These are phyloP conservation scores for Gonioctena quinquepunctata DNA, from an alignment of 1,140 invertebrate species.

Conservation along the genomic window DNA sequence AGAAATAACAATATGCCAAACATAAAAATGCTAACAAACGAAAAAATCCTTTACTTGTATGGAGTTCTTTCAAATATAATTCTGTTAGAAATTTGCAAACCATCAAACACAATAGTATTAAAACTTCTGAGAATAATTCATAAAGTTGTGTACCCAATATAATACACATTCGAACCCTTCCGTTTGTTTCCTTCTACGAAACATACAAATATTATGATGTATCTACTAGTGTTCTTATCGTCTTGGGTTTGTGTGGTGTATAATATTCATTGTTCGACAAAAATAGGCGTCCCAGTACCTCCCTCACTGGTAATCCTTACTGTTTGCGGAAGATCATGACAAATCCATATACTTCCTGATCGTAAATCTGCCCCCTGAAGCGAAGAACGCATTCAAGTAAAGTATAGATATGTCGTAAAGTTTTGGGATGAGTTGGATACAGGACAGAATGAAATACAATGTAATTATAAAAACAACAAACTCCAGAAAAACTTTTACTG, in stretches of 20 bases:
- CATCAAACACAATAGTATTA: no score
- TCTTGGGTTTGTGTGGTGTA: neutral
- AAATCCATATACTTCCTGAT: neutral
- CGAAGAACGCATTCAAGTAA: neutral
- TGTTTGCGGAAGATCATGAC: neutral
- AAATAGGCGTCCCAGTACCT: neutral
- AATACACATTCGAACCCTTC: neutral
- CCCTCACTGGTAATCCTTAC: neutral
- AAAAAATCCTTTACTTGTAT: no score
- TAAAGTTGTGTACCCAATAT: no score
- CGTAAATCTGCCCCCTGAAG: neutral
- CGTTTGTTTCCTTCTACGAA: neutral
- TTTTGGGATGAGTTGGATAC: neutral
- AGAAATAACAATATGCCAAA: no score
- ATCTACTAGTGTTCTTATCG: no score
- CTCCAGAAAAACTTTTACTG: conserved; percentile 9
- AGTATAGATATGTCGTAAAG: neutral
- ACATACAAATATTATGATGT: neutral
- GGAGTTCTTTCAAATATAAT: no score
- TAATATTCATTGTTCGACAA: neutral
- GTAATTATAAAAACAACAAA: conserved; percentile 12
- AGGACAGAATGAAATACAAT: neutral
- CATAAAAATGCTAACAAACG: no score
- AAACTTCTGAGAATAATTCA: no score
- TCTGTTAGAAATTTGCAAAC: no score